These are phyloP conservation scores for Drosophila kepulauana DNA, from an alignment of 1,140 invertebrate species.

Conservation along the genomic window DNA sequence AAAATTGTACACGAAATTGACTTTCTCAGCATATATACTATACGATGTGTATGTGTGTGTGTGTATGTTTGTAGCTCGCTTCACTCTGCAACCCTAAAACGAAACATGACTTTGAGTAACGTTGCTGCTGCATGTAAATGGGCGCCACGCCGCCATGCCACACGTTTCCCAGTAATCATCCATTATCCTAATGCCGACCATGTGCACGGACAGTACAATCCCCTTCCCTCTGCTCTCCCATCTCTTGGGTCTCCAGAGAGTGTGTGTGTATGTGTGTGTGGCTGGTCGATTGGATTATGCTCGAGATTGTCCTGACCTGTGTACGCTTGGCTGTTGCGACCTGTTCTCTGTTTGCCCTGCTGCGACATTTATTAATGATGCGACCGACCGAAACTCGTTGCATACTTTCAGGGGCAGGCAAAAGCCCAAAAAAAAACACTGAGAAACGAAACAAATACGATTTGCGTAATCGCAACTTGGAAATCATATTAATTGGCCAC, in stretches of 20 bases:
- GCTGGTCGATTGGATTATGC: slow-evolving; percentile 73
- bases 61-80: slow-evolving; percentile 27
- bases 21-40: slow-evolving; percentile 43
- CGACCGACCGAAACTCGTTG: slow-evolving; percentile 40
- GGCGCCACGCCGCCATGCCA: slow-evolving; percentile 70
- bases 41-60: slow-evolving; percentile 4
- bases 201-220: slow-evolving; percentile 53
- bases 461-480: slow-evolving; percentile 62
- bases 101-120: slow-evolving; percentile 79
- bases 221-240: not conserved
- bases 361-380: slow-evolving; percentile 77
- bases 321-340: not conserved
- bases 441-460: slow-evolving; percentile 12
- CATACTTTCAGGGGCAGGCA: slow-evolving; percentile 40
- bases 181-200: slow-evolving; percentile 79
- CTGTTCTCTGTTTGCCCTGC: slow-evolving; percentile 20
- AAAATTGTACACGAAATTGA: slow-evolving; percentile 82
- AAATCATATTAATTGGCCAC: slow-evolving; percentile 73
- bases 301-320: slow-evolving; percentile 18
- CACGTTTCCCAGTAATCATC: slow-evolving; percentile 80
- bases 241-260: slow-evolving; percentile 48
- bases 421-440: not conserved
- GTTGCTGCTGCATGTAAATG: slow-evolving; percentile 80
- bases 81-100: slow-evolving; percentile 55
- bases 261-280: slow-evolving; percentile 28